phyloP scores from a whole-genome alignment of 2,888 invertebrate genomes.

The Antheraea yamamai region DNA sequence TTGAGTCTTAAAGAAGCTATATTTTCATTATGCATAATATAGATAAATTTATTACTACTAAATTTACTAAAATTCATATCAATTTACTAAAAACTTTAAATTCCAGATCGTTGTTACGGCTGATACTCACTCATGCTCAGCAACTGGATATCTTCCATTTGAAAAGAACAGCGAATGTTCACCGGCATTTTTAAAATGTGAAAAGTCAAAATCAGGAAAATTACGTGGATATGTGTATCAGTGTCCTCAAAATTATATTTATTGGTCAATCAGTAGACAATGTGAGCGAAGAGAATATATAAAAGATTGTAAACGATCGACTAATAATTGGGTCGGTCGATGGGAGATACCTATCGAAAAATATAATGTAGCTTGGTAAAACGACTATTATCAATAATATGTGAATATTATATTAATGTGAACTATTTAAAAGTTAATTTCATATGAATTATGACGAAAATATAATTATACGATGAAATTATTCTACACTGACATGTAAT shows the following conservation, averaged over 20 bases:
- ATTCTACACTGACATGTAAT: background rate
- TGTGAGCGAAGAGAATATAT: slow-evolving; percentile 86
- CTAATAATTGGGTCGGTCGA: slow-evolving; percentile 69
- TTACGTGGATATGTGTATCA: slow-evolving; percentile 87
- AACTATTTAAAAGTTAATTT: background rate
- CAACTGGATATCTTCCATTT: slow-evolving; percentile 86
- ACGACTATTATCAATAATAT: slow-evolving; percentile 6
- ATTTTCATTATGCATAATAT: too few relatives aligned
- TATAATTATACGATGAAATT: background rate
- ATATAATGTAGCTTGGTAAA: slow-evolving; percentile 66
- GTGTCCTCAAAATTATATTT: slow-evolving; percentile 89
- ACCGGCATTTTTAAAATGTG: slow-evolving; percentile 88
- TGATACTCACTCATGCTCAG: slow-evolving; percentile 83
- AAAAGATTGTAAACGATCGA: slow-evolving; percentile 80
- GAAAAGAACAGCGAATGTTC: slow-evolving; percentile 85
- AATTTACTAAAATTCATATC: too few relatives aligned
- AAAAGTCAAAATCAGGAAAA: slow-evolving; percentile 67
- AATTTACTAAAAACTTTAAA: slow-evolving; percentile 15
- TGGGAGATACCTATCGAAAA: slow-evolving; percentile 83
- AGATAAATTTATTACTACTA: too few relatives aligned
- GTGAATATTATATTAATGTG: background rate
- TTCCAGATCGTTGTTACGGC: slow-evolving; percentile 84
- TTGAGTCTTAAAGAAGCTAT: too few relatives aligned
- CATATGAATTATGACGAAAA: background rate
- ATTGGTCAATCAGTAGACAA: slow-evolving; percentile 89